Percentiles rank a stretch among this genome's conserved stretches.
These are phyloP conservation scores for Sander lucioperca DNA, from an alignment of 2,113 vertebrate genomes.

Conservation along the genomic window DNA sequence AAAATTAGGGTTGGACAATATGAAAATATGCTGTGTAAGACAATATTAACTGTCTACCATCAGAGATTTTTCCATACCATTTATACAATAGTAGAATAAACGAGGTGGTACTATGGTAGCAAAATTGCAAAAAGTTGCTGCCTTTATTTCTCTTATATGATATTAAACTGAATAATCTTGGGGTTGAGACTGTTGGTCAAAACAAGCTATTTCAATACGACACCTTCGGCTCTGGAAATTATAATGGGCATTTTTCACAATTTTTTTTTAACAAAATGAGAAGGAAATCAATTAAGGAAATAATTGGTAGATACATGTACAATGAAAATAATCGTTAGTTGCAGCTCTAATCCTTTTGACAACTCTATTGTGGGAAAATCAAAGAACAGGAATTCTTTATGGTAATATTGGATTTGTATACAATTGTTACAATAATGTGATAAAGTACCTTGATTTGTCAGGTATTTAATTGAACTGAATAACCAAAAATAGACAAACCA, in stretches of 20 bases:
- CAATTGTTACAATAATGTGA: background rate
- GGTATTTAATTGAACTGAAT: background rate
- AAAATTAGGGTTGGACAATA: background rate
- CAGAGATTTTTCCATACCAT: background rate
- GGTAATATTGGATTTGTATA: background rate
- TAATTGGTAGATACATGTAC: background rate
- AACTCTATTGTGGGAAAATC: background rate
- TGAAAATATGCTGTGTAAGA: background rate
- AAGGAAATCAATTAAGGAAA: background rate
- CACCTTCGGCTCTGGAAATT: background rate
- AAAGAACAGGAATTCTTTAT: background rate
- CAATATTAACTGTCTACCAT: background rate
- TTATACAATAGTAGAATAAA: background rate
- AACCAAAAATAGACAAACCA: background rate
- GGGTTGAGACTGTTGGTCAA: background rate
- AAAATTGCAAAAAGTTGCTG: background rate
- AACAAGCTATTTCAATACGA: background rate
- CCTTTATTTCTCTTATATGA: background rate
- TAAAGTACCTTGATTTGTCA: background rate
- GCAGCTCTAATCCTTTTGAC: background rate
- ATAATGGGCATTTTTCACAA: background rate
- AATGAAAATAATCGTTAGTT: background rate
- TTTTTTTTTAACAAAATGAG: too few species aligned
- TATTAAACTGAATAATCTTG: background rate
- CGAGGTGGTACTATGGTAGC: background rate